A percentile compares a stretch with the other conserved stretches of the same genome.
Conservation (phyloP, 2,888 invertebrate genomes). For the Gymnosoma rotundatum region DNA sequence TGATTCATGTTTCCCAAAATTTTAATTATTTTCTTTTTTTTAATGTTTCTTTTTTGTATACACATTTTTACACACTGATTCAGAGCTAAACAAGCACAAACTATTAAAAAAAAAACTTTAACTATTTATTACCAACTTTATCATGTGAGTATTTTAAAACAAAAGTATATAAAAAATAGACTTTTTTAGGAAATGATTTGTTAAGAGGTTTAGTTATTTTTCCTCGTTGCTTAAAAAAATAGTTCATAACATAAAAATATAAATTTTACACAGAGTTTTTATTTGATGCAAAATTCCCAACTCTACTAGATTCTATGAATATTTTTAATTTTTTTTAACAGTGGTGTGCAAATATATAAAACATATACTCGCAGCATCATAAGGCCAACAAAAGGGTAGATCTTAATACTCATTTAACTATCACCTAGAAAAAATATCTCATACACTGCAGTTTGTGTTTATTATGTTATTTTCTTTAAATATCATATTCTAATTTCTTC, state of each 20-base stretch:
- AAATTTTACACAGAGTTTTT: slow-evolving; percentile 6
- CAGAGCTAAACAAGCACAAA: not conserved
- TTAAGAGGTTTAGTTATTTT: not conserved
- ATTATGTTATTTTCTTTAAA: too few species aligned
- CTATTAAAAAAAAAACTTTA: slow-evolving; percentile 14
- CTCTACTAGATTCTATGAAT: too few species aligned
- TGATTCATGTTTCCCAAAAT: too few species aligned
- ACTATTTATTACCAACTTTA: slow-evolving; percentile 37
- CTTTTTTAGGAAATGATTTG: not conserved
- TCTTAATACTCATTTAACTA: too few species aligned
- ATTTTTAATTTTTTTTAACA: not conserved
- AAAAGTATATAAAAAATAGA: not conserved
- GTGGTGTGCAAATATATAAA: not conserved
- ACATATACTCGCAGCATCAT: too few species aligned
- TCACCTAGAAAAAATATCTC: too few species aligned
- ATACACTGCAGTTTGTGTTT: too few species aligned
- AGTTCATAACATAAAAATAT: not conserved
- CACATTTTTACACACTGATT: not conserved
- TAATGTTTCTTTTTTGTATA: too few species aligned
- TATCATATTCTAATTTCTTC: too few species aligned
- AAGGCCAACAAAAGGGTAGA: too few species aligned
- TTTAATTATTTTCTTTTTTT: not conserved
- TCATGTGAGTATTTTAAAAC: slow-evolving; percentile 5
- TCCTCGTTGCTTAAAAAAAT: not conserved
- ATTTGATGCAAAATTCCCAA: not conserved